These are phyloP conservation scores for Lumbricus terrestris DNA, from an alignment of 2,888 invertebrate species.

Conservation along the genomic window DNA sequence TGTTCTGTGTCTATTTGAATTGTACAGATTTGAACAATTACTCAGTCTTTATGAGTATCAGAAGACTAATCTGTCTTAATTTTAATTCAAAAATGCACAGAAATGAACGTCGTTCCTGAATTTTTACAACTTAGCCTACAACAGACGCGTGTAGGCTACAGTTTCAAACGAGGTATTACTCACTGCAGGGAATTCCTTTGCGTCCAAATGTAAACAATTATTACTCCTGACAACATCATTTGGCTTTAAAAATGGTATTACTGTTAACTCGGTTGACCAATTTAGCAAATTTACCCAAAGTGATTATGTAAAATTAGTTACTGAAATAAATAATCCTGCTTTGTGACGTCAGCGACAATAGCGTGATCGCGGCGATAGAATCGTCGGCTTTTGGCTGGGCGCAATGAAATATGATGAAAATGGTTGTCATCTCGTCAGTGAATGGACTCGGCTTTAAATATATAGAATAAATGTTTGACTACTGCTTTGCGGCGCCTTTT, in stretches of 20 bases:
- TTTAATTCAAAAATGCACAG: too few species aligned
- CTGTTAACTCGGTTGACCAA: neutral
- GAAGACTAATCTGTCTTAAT: too few species aligned
- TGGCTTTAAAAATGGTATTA: neutral
- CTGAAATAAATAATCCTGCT: neutral
- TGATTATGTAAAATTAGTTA: neutral
- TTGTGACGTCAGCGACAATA: slow-evolving; percentile 14
- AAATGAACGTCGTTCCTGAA: neutral
- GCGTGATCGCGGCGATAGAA: neutral
- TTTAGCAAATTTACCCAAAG: neutral
- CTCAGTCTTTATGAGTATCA: too few species aligned
- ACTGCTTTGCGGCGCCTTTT: neutral
- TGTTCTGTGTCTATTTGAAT: too few species aligned
- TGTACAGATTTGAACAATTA: too few species aligned
- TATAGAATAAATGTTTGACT: neutral
- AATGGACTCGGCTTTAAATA: neutral
- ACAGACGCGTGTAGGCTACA: neutral
- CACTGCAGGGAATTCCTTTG: too few species aligned
- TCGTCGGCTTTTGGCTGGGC: neutral
- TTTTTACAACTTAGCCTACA: too few species aligned
- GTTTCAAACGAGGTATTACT: neutral
- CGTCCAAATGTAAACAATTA: neutral
- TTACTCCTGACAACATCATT: neutral
- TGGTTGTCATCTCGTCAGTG: slow-evolving; percentile 7
- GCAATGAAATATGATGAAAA: neutral